Conservation (phyloP, 2,113 vertebrate genomes). For the Nesogale talazaci region DNA sequence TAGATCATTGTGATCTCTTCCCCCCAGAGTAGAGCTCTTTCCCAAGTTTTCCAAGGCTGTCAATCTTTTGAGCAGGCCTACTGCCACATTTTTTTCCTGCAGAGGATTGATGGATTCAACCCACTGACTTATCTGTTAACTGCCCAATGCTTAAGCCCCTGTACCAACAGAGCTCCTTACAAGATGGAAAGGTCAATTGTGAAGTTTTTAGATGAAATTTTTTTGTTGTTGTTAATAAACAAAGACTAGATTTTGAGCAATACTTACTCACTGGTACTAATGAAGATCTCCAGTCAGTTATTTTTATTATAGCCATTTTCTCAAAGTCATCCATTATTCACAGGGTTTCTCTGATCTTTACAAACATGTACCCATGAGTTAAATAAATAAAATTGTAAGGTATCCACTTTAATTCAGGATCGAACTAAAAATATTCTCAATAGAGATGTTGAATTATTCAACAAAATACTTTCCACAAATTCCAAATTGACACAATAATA, state of each 20-base stretch:
- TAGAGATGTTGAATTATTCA: neutral
- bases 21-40: neutral
- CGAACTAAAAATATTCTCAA: conserved; percentile 19
- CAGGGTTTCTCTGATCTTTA: conserved; percentile 19
- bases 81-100: neutral
- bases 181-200: neutral
- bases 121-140: neutral
- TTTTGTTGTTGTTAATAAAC: neutral
- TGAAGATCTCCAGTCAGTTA: neutral
- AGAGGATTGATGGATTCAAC: neutral
- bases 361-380: neutral
- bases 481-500: conserved; percentile 9
- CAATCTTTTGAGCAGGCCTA: neutral
- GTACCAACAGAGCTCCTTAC: neutral
- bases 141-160: neutral
- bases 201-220: neutral
- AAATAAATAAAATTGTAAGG: conserved; percentile 5
- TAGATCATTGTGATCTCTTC: too few species aligned
- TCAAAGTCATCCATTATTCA: conserved; percentile 10
- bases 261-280: conserved; percentile 15
- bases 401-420: neutral
- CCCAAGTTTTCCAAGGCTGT: neutral
- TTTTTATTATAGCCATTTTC: conserved; percentile 38
- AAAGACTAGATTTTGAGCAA: neutral
- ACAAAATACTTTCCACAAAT: neutral